A percentile compares a stretch with the other conserved stretches of the same genome.
These are phyloP conservation scores for Endotricha flammealis DNA, from an alignment of 2,888 invertebrate genomes.

Conservation along the genomic window DNA sequence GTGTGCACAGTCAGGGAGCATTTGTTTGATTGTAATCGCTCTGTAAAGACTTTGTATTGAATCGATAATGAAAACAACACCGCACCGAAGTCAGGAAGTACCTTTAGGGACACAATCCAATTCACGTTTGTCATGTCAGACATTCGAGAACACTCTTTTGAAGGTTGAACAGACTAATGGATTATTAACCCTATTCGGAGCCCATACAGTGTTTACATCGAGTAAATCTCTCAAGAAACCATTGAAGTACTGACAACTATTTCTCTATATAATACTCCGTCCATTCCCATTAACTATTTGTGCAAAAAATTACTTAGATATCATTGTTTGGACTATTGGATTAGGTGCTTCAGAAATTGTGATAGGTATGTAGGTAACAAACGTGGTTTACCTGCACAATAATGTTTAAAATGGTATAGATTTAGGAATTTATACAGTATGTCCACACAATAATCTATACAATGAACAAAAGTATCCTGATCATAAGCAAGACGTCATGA, in stretches of 20 bases:
- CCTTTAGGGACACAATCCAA: no score
- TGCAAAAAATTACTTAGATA: constrained; percentile 39
- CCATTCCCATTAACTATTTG: constrained; percentile 31
- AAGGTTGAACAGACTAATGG: no score
- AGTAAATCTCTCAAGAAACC: constrained; percentile 9
- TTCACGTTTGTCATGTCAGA: no score
- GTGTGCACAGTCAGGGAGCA: no score
- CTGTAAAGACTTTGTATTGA: no score
- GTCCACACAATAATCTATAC: constrained; percentile 3
- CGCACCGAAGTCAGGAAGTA: no score
- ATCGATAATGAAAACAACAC: no score
- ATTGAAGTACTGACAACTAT: constrained; percentile 15
- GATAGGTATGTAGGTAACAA: constrained; percentile 54
- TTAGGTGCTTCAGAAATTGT: constrained; percentile 31
- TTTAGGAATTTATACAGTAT: neutral
- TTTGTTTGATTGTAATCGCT: no score
- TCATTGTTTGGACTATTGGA: constrained; percentile 13
- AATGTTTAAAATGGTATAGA: constrained; percentile 6
- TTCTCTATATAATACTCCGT: constrained; percentile 16
- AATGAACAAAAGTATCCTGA: neutral
- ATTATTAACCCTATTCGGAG: no score
- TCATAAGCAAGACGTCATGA: constrained; percentile 33
- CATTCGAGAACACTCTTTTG: no score
- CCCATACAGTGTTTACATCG: constrained; percentile 8
- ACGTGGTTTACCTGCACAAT: constrained; percentile 18